phyloP scores from a whole-genome alignment of 2,113 vertebrate genomes.

The Chloropsis hardwickii region DNA sequence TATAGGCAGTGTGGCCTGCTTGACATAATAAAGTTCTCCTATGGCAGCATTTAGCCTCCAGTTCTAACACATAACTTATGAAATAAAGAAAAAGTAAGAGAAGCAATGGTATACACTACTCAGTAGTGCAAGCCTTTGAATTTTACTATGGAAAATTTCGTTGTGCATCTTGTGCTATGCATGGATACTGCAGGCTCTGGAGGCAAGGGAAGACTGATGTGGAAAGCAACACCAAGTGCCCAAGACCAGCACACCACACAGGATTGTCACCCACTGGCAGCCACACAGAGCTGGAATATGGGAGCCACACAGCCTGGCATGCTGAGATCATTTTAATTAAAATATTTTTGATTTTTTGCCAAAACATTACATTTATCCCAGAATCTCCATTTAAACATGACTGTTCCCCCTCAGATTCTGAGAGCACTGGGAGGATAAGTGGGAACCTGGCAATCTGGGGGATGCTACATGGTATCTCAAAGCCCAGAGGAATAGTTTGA shows the following conservation, averaged over 20 bases:
- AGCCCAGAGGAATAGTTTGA: neutral
- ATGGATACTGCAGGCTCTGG: neutral
- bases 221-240: neutral
- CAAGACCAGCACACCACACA: neutral
- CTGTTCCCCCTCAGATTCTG: neutral
- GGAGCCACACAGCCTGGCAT: neutral
- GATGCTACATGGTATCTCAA: neutral
- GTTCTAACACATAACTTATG: neutral
- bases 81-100: neutral
- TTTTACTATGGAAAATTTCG: neutral
- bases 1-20: neutral
- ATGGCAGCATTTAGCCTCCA: neutral
- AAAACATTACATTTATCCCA: neutral
- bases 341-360: neutral
- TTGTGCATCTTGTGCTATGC: neutral
- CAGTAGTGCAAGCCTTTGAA: neutral
- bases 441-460: accelerated
- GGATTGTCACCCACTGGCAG: neutral
- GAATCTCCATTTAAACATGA: neutral
- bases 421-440: neutral
- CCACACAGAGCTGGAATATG: neutral
- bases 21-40: neutral
- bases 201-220: neutral
- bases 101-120: neutral
- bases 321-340: neutral